Base-by-base conservation (phyloP, 2,113 vertebrate genomes). In the Hyla sarda region DNA sequence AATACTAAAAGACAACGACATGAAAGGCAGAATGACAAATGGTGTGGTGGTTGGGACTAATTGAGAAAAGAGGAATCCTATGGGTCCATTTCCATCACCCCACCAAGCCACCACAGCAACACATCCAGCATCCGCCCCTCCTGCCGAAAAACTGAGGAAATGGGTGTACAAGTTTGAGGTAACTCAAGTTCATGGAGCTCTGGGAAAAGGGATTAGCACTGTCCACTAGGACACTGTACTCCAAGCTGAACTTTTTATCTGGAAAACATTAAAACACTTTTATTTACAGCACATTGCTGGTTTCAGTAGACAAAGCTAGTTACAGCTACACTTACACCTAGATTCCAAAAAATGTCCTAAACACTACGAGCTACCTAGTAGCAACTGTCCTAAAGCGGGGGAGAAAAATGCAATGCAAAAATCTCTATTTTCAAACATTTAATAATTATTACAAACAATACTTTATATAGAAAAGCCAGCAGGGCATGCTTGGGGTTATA, bases 71-170 rank as follows among this genome's bases (percentile, higher is more conserved):
- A 91, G 91, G 91, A 92, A 88, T 94, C 92, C 95, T 90, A 90
- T 92, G 90, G 93, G 90, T 87, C 89, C 89, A 82, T 89, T 90
- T 37, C 89, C 28, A 92, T 93, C 91, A 93, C 91, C 90, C 92
- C 93, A 94, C 90, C 87, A 88, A 73, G 89, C 93, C 94, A 91
- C 92, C 92, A 91, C 92, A 92, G 94, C 69, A 90, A 94, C 90
- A 75, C n/a, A 83, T 2, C 78, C 47, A 88, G 60, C 88, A 89
- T 89, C 92, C 89, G 89, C 93, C 92, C 90, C 84, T 52, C 47
- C 67, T 41, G 30, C 23, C 7, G 52, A 45, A 69, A n/a, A 16
- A n/a, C 21, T 25, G 37, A 17, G 32, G 25, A 25, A 28, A 48
- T 52, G 65, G 58, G 83, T 17, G 37, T 28, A 72, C 77, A 50